Evolutionary conservation across 2,113 vertebrate species (phyloP).

Genomic region (Hydrolagus affinis): DNA sequence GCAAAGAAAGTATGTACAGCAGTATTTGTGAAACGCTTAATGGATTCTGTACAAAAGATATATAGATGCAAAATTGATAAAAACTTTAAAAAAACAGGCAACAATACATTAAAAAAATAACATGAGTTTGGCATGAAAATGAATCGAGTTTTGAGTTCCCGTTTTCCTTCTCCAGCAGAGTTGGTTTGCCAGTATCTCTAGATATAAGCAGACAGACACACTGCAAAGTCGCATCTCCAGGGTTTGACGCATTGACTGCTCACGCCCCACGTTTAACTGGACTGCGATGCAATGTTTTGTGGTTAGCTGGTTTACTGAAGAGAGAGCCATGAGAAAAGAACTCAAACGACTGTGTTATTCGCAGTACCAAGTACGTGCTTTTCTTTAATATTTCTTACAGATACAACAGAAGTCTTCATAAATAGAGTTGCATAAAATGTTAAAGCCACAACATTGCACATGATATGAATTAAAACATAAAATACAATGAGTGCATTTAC

Average conservation of each 20-base stretch:
- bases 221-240: not conserved
- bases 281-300: conserved; percentile 36
- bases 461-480: conserved; percentile 78
- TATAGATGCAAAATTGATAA: conserved; percentile 93
- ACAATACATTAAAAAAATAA: conserved; percentile 45
- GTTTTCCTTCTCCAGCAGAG: conserved; percentile 39
- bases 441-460: conserved; percentile 99
- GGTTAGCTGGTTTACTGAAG: conserved; percentile 56
- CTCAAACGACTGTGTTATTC: conserved; percentile 79
- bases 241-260: conserved; percentile 32
- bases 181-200: conserved; percentile 71
- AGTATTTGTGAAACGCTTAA: conserved; percentile 79
- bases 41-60: conserved; percentile 88
- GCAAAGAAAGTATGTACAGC: conserved; percentile 96
- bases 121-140: conserved; percentile 70
- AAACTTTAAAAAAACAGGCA: conserved; percentile 64
- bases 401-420: conserved; percentile 95
- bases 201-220: not conserved
- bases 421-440: conserved; percentile 97
- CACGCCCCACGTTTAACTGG: conserved; percentile 47
- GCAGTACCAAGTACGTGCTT: conserved; percentile 81
- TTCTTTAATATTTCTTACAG: conserved; percentile 97
- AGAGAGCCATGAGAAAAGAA: conserved; percentile 60
- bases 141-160: conserved; percentile 69
- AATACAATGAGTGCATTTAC: conserved; percentile 86